These are phyloP conservation scores for Cryptocephalus primarius DNA, from an alignment of 2,888 invertebrate genomes.

Conservation along the genomic window DNA sequence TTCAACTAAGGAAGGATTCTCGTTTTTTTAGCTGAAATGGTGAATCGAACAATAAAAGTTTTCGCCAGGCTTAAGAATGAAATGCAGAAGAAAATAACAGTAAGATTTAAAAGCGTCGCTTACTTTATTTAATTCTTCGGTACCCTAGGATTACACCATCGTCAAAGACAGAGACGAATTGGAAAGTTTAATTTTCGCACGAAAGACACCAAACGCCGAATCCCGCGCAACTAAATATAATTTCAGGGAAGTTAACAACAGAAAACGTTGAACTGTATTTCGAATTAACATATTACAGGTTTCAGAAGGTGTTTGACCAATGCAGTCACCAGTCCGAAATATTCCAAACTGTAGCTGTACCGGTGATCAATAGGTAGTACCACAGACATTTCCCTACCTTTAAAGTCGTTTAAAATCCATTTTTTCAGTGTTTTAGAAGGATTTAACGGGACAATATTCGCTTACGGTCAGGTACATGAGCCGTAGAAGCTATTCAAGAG, in stretches of 20 bases:
- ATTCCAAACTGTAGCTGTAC: slow-evolving; percentile 39
- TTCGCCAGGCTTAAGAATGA: slow-evolving; percentile 34
- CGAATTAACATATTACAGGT: slow-evolving; percentile 25
- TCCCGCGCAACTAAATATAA: background rate
- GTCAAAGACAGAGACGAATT: slow-evolving; percentile 8
- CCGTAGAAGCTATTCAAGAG: background rate
- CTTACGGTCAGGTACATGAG: slow-evolving; percentile 42
- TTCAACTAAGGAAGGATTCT: no score
- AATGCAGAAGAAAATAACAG: slow-evolving; percentile 4
- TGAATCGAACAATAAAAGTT: slow-evolving; percentile 36
- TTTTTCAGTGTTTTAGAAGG: slow-evolving; percentile 38
- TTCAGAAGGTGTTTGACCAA: slow-evolving; percentile 39
- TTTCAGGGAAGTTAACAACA: background rate
- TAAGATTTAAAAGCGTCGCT: background rate
- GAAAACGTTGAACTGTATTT: no score
- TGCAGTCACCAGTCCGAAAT: slow-evolving; percentile 32
- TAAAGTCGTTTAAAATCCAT: slow-evolving; percentile 2
- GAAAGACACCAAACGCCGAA: background rate
- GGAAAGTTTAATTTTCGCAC: slow-evolving; percentile 12
- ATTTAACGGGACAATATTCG: slow-evolving; percentile 46
- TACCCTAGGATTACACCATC: slow-evolving; percentile 15
- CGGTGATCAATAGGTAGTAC: slow-evolving; percentile 39
- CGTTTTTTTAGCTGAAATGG: slow-evolving; percentile 5
- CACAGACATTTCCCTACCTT: background rate
- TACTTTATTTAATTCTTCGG: background rate